Base-by-base conservation (phyloP, 64 coral and sea anemone species). In the Porites australiensis region DNA sequence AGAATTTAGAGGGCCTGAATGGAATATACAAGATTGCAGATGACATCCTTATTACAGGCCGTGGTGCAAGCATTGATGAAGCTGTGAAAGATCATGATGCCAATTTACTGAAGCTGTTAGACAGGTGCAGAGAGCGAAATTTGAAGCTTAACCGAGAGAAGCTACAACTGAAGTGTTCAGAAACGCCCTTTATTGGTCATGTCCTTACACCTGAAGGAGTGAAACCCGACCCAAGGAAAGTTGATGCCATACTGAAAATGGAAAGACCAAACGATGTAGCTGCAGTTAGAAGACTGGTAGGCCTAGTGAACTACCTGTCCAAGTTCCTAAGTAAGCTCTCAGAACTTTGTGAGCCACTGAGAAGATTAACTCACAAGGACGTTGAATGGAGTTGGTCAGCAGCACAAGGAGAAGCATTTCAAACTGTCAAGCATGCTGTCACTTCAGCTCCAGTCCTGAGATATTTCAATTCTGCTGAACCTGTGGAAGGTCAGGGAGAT, bases 321-420 rank as follows among this genome's bases (percentile, higher is more conserved):
- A n/a, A n/a, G n/a, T n/a, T n/a, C n/a, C n/a, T n/a, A n/a, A n/a
- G n/a, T n/a, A n/a, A n/a, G n/a, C n/a, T n/a, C n/a, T n/a, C n/a
- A n/a, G n/a, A n/a, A n/a, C n/a, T n/a, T n/a, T 93, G 58, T 72
- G 77, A 93, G 66, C 92, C 75, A 13, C 83, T 88, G 15, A 48
- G 53, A 78, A 66, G 87, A 16, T 70, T 94, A 45, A 94, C 88
- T 18, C n/a, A 86, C 80, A 95, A 86, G 77, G 71, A 68, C 44
- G 87, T 89, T 21, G 64, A 61, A 50, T 90, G 77, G 77, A 74
- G 77, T 15, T 90, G 79, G 77, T 64, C 82, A 54, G 75, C 47
- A 6, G 46, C 77, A n/a, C 72, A 60, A n/a, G n/a, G n/a, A 70
- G 70, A 89, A 65, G 22, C 58, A 9, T 81, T 79, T 71, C 44